phyloP scores from a whole-genome alignment of 2,888 invertebrate species.

The Apeira syringaria region DNA sequence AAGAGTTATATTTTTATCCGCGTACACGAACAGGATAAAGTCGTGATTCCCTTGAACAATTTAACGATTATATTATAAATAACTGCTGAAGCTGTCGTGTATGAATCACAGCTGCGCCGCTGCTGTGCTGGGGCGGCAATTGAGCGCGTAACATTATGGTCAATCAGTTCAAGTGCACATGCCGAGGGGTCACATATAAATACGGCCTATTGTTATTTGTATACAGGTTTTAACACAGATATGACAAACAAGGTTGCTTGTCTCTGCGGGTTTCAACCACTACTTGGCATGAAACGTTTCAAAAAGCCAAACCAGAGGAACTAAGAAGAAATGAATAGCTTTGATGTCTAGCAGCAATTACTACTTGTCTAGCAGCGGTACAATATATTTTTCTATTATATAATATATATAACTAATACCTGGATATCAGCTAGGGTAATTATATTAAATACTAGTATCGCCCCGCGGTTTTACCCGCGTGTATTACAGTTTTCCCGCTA shows the following conservation, averaged over 20 bases:
- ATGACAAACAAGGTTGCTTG: too few species aligned
- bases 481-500: too few species aligned
- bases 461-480: too few species aligned
- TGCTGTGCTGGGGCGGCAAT: conserved; percentile 42
- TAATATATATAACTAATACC: too few species aligned
- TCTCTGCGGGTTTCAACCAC: background rate
- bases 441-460: too few species aligned
- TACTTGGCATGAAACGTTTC: background rate
- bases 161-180: conserved; percentile 76
- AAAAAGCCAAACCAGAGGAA: too few species aligned
- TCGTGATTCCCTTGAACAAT: conserved; percentile 22
- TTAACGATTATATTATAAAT: conserved; percentile 25
- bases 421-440: too few species aligned
- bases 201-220: conserved; percentile 12
- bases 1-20: conserved; percentile 5
- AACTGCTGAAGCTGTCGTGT: conserved; percentile 6
- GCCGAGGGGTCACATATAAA: conserved; percentile 55
- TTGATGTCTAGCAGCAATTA: too few species aligned
- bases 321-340: too few species aligned
- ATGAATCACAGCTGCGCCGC: conserved; percentile 46
- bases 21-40: conserved; percentile 15
- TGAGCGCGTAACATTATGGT: conserved; percentile 57
- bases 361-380: too few species aligned
- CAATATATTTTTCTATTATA: too few species aligned
- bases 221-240: background rate